phyloP scores from a whole-genome alignment of 2,888 invertebrate species.

The Pharmacophagus antenor region DNA sequence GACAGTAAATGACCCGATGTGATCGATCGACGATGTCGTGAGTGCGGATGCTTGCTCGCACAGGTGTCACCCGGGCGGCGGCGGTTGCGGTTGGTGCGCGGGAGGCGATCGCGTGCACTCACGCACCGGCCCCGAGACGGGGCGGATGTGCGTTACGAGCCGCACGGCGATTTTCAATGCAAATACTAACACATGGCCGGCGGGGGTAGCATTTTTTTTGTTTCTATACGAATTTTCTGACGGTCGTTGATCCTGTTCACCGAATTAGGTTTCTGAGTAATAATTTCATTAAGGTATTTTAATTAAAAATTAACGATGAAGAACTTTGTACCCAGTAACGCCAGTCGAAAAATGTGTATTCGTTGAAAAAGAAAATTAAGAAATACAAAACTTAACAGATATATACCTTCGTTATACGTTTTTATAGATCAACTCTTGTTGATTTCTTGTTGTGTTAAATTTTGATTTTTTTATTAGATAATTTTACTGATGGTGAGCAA shows the following conservation, averaged over 20 bases:
- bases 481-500: no score
- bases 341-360: no score
- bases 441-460: no score
- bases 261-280: neutral
- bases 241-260: slow-evolving; percentile 17
- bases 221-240: slow-evolving; percentile 12
- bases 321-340: no score
- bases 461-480: no score
- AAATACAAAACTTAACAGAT: no score
- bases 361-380: no score
- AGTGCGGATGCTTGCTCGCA: slow-evolving; percentile 23
- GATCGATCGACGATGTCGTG: slow-evolving; percentile 20
- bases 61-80: slow-evolving; percentile 10
- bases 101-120: slow-evolving; percentile 31
- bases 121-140: slow-evolving; percentile 28
- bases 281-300: neutral
- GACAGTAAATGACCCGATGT: slow-evolving; percentile 15
- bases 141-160: slow-evolving; percentile 32
- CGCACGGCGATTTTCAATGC: slow-evolving; percentile 22
- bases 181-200: slow-evolving; percentile 23
- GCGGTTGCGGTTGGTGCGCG: no score
- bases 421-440: no score
- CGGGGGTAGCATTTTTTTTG: slow-evolving; percentile 18
- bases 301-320: no score
- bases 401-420: no score